Evolutionary conservation across 2,797 vertebrate species (phyloP).

Genomic region (Chromobotia macracanthus): DNA sequence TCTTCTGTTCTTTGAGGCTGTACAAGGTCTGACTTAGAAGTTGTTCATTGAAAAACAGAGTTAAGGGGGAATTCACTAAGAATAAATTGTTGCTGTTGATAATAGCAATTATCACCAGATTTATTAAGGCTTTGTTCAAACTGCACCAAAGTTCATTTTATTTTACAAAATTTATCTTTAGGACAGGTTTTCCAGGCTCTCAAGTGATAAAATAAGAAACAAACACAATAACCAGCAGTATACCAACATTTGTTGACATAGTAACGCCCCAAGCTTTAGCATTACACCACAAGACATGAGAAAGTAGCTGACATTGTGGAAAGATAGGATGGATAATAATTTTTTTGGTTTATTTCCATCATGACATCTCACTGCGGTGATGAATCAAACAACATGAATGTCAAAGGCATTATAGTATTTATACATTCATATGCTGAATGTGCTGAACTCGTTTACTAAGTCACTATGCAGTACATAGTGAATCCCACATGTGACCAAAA

Average conservation of each 20-base stretch:
- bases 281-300: neutral
- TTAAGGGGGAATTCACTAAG: constrained; percentile 22
- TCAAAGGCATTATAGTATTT: neutral
- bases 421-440: neutral
- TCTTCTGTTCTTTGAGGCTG: constrained; percentile 44
- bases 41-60: constrained; percentile 51
- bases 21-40: constrained; percentile 60
- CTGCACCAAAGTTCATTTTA: constrained; percentile 49
- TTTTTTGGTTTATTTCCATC: neutral
- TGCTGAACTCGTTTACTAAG: neutral
- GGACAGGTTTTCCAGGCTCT: neutral
- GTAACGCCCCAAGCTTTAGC: neutral
- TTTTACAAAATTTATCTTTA: constrained; percentile 18
- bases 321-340: neutral
- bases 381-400: neutral
- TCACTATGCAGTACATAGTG: neutral
- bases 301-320: neutral
- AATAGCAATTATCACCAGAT: neutral
- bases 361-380: neutral
- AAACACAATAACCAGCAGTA: neutral
- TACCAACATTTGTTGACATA: neutral
- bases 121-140: neutral
- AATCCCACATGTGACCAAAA: neutral
- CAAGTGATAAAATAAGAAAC: neutral
- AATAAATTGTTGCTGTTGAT: constrained; percentile 2